phyloP scores from a whole-genome alignment of 2,797 vertebrate species.

The Allobates femoralis region DNA sequence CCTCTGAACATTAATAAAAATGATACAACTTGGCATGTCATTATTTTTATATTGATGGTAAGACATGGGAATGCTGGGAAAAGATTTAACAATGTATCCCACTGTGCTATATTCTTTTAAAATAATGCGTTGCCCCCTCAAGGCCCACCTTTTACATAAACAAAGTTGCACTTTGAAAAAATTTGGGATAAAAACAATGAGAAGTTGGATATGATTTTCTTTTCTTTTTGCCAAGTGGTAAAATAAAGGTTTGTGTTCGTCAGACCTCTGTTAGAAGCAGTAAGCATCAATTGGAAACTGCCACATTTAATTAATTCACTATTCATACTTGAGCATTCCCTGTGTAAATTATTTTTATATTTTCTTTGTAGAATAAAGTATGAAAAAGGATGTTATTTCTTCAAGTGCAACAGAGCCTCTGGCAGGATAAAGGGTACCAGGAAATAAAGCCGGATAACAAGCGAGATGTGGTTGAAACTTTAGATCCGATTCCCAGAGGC shows the following conservation, averaged over 20 bases:
- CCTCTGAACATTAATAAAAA: neutral
- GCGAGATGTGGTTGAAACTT: slow-evolving; percentile 22
- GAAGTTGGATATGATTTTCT: slow-evolving; percentile 19
- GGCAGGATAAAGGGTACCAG: slow-evolving; percentile 33
- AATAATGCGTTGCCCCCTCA: neutral
- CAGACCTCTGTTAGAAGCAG: slow-evolving; percentile 21
- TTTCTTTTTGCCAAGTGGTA: slow-evolving; percentile 11
- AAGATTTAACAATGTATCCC: slow-evolving; percentile 1
- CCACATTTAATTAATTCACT: slow-evolving; percentile 42
- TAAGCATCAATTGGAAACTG: slow-evolving; percentile 14
- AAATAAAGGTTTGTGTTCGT: slow-evolving; percentile 26
- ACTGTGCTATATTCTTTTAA: slow-evolving; percentile 9
- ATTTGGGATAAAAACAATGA: neutral
- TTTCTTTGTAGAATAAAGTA: slow-evolving; percentile 47
- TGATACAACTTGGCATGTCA: neutral
- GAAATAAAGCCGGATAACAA: slow-evolving; percentile 17
- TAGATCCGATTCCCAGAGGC: slow-evolving; percentile 13
- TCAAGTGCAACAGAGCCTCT: slow-evolving; percentile 17
- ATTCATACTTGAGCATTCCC: neutral
- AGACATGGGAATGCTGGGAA: neutral
- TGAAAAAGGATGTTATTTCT: slow-evolving; percentile 47
- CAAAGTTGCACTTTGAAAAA: slow-evolving; percentile 29
- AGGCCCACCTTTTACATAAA: slow-evolving; percentile 18
- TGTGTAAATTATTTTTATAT: slow-evolving; percentile 46
- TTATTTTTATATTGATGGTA: neutral